These are phyloP conservation scores for Entomyzon cyanotis DNA, from an alignment of 2,113 vertebrate genomes.

Conservation along the genomic window DNA sequence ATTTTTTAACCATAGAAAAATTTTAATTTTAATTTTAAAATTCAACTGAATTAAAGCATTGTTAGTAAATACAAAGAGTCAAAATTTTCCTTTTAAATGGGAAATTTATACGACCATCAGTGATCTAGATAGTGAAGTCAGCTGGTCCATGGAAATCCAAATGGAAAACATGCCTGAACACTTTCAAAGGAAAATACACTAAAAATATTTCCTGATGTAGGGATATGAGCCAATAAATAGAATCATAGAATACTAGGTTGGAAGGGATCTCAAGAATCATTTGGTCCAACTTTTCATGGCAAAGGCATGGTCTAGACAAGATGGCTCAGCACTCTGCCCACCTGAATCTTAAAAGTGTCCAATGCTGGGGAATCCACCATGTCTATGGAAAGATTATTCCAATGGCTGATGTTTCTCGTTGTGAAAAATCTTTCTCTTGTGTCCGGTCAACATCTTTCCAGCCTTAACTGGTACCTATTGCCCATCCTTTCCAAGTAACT, in stretches of 20 bases:
- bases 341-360: neutral
- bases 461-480: neutral
- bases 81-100: neutral
- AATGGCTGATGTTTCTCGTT: neutral
- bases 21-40: neutral
- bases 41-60: neutral
- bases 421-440: neutral
- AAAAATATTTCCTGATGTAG: neutral
- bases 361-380: neutral
- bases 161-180: neutral
- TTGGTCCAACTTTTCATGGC: fast-evolving
- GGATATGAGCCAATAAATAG: neutral
- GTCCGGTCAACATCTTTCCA: neutral
- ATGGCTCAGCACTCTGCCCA: neutral
- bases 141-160: neutral
- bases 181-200: neutral
- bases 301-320: neutral
- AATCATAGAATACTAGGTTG: neutral
- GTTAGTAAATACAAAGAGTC: neutral
- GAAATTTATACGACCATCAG: neutral
- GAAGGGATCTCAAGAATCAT: neutral
- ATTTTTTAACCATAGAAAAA: neutral
- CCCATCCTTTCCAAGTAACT: neutral
- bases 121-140: neutral
- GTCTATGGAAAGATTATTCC: neutral